Evolutionary conservation across 2,113 vertebrate species (phyloP), one percentile per base, ranked within the genome.

Genomic region (Oophaga pumilio): DNA sequence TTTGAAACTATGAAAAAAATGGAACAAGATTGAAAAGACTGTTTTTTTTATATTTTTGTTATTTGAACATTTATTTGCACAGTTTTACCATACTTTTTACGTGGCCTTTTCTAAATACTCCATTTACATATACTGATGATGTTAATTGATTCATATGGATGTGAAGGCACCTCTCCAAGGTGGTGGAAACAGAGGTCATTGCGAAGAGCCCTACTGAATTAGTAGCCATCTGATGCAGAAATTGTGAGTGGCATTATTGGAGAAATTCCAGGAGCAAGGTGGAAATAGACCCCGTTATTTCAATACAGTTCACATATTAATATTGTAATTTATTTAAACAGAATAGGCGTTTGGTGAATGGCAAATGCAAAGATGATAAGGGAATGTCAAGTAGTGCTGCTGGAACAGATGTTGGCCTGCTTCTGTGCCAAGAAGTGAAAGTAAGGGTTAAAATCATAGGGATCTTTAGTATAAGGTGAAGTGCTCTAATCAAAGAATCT

Each of bases 251-350:
- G 89, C 89, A 74, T 91, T 91, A 84, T 17, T 90, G 77, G 89
- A 76, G 85, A 87, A 85, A 82, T 86, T 91, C 86, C 85, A 87
- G 28, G 60, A 89, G 91, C 91, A 89, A 90, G 90, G 88, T 89
- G 86, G 33, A 62, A 91, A 89, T 85, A 87, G 89, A 91, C 68
- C 68, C 28, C 88, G 90, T 85, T 83, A 89, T 90, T 90, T 87
- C 92, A 90, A 92, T 93, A 89, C 89, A 90, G 87, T 88, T 91
- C 91, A 90, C 90, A 90, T 92, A 90, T 94, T 94, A 94, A 93
- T 94, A 91, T 92, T 93, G 77, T 90, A 92, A 92, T 92, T 93
- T 88, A 90, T 89, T 89, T 84, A 83, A 88, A 84, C 81, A 84
- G 81, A 64, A 76, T 76, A 14, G 57, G 59, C 17, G 66, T 88